phyloP scores from a whole-genome alignment of 2,113 vertebrate genomes.

The Grammomys dolichurus region DNA sequence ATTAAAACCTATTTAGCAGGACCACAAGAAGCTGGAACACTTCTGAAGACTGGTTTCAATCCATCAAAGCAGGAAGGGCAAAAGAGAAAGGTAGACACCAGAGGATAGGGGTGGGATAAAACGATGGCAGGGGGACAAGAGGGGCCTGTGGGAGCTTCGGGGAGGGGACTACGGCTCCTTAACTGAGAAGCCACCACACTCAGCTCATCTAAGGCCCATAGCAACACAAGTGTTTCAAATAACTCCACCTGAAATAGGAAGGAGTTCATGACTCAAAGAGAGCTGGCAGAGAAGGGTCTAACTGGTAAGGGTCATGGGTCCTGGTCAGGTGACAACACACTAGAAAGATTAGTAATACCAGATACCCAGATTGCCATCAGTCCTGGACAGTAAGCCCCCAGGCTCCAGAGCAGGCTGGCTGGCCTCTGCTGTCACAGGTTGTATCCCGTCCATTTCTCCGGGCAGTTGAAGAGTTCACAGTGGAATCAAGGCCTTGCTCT shows the following conservation, averaged over 20 bases:
- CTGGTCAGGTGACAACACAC: neutral
- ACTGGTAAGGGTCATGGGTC: neutral
- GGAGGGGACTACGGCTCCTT: neutral
- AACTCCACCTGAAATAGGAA: neutral
- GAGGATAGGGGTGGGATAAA: neutral
- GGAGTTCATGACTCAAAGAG: neutral
- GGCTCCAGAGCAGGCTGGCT: neutral
- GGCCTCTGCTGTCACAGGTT: neutral
- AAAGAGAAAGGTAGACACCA: constrained; percentile 40
- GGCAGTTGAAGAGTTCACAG: neutral
- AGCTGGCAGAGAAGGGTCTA: neutral
- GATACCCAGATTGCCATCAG: neutral
- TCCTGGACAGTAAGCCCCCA: neutral
- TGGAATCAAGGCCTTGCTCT: neutral
- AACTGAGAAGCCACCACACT: neutral
- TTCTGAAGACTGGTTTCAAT: constrained; percentile 39
- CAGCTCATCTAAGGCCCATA: neutral
- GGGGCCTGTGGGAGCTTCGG: neutral
- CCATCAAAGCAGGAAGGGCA: constrained; percentile 74
- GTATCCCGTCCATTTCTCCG: neutral
- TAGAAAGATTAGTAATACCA: neutral
- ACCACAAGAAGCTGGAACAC: constrained; percentile 77
- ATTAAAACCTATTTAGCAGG: constrained; percentile 71
- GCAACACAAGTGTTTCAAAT: neutral
- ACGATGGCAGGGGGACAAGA: neutral